Evolutionary conservation across 2,113 vertebrate genomes (phyloP), one percentile per base, ranked within the genome.

Genomic region (Cnemophilus loriae): DNA sequence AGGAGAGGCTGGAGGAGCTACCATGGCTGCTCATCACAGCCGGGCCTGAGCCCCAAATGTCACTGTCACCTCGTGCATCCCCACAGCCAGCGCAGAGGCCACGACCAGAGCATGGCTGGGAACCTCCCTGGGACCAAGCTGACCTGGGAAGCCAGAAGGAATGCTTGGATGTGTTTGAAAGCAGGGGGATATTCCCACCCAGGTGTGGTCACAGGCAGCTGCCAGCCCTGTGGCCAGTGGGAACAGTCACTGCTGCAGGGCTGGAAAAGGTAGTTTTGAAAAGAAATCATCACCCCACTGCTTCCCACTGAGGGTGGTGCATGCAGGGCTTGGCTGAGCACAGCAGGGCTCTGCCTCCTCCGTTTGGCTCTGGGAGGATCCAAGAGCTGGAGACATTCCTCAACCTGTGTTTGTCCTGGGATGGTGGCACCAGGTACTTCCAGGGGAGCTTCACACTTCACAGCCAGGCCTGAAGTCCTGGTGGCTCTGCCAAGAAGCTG

Each of bases 321-420:
- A 3, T 16, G 55, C 39, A 33, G 49, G 47, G 61, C 49, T 69
- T 4, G 3, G 33, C 65, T 44, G 65, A 64, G 77, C 70, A 24
- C 13, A 55, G 33, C 52, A 50, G 30, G n/a, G 32, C 53, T 71
- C 87, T 67, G 47, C 16, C 44, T 8, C 33, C 15, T 47, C 7
- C 0, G 0, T 9, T 10, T 20, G 35, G 17, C 23, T 4, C 23
- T 15, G 26, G 19, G 22, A 75, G 30, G 50, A 22, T 24, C 41
- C 26, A 2, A 47, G 69, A 46, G 28, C 41, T 64, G 56, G 20
- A 76, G 41, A 3, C 9, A 23, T 64, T 55, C 17, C 76, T 76
- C 1, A 5, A 28, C 17, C n/a, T 17, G 18, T 0, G 0, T 27
- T 46, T 1, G 4, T 39, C 27, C 53, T 11, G 3, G n/a, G 16